Conservation (phyloP, 2,888 invertebrate genomes). For the Melitaea athalia region DNA sequence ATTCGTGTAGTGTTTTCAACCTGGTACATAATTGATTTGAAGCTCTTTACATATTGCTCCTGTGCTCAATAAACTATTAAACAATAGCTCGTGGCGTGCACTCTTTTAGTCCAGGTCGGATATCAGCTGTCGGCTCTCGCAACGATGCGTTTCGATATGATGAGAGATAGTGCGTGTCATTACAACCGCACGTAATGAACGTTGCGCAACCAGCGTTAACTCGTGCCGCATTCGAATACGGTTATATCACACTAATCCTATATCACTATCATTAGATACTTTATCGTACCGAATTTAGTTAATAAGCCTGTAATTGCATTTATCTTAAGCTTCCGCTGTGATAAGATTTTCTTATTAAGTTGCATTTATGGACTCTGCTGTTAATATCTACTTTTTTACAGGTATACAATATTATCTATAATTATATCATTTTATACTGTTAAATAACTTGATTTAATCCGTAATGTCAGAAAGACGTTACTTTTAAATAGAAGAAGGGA, state of each 20-base stretch:
- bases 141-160: conserved; percentile 70
- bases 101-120: conserved; percentile 42
- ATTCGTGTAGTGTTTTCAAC: too few species aligned
- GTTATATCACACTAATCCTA: conserved; percentile 58
- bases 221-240: conserved; percentile 52
- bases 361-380: background rate
- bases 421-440: too few species aligned
- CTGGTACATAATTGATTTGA: too few species aligned
- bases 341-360: conserved; percentile 14
- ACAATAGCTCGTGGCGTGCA: conserved; percentile 17
- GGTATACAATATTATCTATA: too few species aligned
- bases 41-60: too few species aligned
- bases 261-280: conserved; percentile 57
- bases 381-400: background rate
- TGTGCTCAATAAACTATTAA: background rate
- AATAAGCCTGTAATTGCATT: conserved; percentile 6
- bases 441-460: too few species aligned
- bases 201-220: conserved; percentile 62
- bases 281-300: conserved; percentile 32
- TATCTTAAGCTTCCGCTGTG: background rate
- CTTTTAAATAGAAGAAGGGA: too few species aligned
- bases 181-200: conserved; percentile 59
- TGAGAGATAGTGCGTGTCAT: conserved; percentile 72
- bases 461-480: too few species aligned
- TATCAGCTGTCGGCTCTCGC: conserved; percentile 67